Base-by-base conservation (phyloP, 2,797 vertebrate species). In the Momotus momota region DNA sequence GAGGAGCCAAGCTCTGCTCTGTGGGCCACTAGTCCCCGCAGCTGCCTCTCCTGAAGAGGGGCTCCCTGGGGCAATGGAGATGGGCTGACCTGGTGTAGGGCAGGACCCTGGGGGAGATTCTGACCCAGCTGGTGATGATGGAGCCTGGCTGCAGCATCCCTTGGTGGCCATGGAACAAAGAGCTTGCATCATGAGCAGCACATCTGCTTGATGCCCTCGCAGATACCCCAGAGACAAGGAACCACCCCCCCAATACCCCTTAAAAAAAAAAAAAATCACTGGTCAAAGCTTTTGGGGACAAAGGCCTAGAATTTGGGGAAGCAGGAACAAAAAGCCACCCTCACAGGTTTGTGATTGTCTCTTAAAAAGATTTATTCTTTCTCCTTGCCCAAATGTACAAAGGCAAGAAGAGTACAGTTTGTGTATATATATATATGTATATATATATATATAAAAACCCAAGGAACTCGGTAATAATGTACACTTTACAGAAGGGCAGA, bases 351-450 rank as follows among this genome's bases (percentile, higher is more conserved):
- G 97, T 98, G 98, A 98, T 98, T 98, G 99, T 99, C 99, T 99
- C 99, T 99, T 99, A 99, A 99, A 99, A 99, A 99, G 99, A 99
- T 99, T 99, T 99, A 99, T 99, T 99, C 98, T 99, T 97, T 96
- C 97, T 99, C 97, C 98, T 98, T 98, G 99, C 99, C 99, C 98
- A 98, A 99, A 99, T 99, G 99, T 99, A 99, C 99, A 99, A 98
- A 99, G 99, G 99, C 99, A 99, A 99, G 99, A 98, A 98, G 97
- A 97, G 98, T 95, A 97, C 97, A 97, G 97, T 96, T 97, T 97
- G 97, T 97, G 87, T 97, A 86, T 97, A 95, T 97, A 96, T 97
- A 97, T 97, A 41, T 97, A 51, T 97, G 78, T 97, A 88, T 98
- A 96, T 97, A 95, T 97, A 97, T 97, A 97, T 96, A 97, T 88